A percentile compares a stretch with the other conserved stretches of the same genome.
Evolutionary conservation across 2,797 vertebrate species (phyloP).

Genomic region (Salarias fasciatus): DNA sequence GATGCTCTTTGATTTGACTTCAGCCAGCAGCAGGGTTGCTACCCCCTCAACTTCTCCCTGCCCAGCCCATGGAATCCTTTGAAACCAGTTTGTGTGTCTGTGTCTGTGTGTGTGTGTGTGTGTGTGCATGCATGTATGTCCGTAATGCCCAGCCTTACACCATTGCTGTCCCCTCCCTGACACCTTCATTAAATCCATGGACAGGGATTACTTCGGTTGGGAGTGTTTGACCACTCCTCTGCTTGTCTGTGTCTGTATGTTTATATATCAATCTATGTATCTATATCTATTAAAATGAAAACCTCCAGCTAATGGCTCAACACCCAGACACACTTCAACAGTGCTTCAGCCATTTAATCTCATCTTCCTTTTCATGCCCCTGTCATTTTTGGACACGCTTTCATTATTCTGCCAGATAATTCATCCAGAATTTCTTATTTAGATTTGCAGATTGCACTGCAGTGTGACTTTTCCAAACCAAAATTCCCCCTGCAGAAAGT

Average conservation of each 20-base stretch:
- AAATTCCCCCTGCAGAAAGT: conserved; percentile 3
- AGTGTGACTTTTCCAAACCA: background rate
- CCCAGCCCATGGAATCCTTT: conserved; percentile 47
- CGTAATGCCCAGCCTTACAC: conserved; percentile 65
- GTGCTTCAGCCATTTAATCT: conserved; percentile 37
- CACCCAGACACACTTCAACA: conserved; percentile 47
- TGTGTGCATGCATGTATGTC: conserved; percentile 47
- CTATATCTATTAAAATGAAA: too few relatives aligned
- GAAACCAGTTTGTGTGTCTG: conserved; percentile 38
- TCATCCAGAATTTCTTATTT: conserved; percentile 23
- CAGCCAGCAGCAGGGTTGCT: conserved; percentile 18
- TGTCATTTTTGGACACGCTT: background rate
- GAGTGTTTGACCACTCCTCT: conserved; percentile 51
- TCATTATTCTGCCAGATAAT: conserved; percentile 7
- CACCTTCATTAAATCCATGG: conserved; percentile 71
- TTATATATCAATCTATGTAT: too few relatives aligned
- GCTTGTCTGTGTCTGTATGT: too few relatives aligned
- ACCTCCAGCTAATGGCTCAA: conserved; percentile 41
- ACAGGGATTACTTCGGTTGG: conserved; percentile 55
- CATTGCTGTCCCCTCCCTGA: conserved; percentile 68
- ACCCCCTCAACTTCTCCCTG: conserved; percentile 53
- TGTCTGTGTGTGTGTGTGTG: conserved; percentile 20
- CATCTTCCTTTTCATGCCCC: conserved; percentile 17
- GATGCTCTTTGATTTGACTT: conserved; percentile 54
- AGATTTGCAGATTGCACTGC: background rate